Evolutionary conservation across 2,888 invertebrate species (phyloP), one percentile per base, ranked within the genome.

Genomic region (Brachypalpus laphriformis): DNA sequence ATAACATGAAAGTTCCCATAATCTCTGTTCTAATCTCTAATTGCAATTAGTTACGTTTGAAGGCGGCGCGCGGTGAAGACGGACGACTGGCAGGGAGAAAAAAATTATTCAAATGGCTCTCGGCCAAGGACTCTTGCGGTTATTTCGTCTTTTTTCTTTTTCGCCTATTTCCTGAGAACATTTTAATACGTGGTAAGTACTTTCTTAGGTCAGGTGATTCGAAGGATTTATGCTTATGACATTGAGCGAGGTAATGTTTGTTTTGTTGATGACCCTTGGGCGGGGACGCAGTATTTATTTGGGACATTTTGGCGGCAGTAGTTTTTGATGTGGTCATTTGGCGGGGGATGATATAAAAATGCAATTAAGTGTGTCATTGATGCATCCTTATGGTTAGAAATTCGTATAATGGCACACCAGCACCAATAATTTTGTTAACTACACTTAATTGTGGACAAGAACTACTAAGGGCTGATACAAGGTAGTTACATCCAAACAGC

Each of bases 1-100:
- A 40, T 11, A 61, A 61, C 72, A 51, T 28, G 40, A 51, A 51
- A 51, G 25, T 72, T 61, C 40, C 47, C 49, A 40, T 61, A 72
- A 72, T 72, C 72, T 72, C 49, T 61, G 49, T 61, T 72, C 49
- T 49, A 61, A 72, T 72, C 72, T 72, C 28, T 63, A 61, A 63
- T 72, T 72, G 61, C 72, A 72, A 72, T 72, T 61, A 72, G 72
- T 51, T 40, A 72, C 40, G 51, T 63, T 61, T 28, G 42, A 61
- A 18, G 56, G 31, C 31, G 31, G 18, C 25, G 3, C n/a, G n/a
- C n/a, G 28, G 16, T 11, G 40, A 28, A 11, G 47, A 57, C 18
- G 20, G 31, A 16, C 7, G 22, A 1, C 14, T 22, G 11, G 25
- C 18, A 34, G 9, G 0, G 9, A 34, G n/a, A 56, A 11, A 47